Conservation (phyloP, 2,797 vertebrate species). For the Crypturellus tataupa region DNA sequence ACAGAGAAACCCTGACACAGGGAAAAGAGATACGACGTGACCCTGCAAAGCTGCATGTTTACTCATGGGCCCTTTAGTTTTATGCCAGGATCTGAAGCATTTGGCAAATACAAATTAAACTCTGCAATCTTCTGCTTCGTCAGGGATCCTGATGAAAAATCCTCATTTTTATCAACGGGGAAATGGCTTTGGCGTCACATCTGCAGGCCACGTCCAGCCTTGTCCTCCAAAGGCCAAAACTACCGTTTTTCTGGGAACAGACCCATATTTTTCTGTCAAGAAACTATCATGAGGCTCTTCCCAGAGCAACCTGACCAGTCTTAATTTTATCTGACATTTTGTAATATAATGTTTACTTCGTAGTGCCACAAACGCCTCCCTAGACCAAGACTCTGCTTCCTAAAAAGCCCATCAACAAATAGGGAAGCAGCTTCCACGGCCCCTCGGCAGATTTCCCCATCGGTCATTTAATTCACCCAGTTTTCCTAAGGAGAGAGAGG, state of each 20-base stretch:
- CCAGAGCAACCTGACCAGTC: neutral
- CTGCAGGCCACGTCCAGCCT: neutral
- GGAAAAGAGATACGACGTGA: neutral
- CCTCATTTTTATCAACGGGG: neutral
- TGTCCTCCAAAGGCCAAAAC: neutral
- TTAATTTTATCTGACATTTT: neutral
- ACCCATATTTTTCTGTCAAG: neutral
- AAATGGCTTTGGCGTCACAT: neutral
- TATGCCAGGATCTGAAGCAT: constrained; percentile 11
- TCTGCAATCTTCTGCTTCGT: neutral
- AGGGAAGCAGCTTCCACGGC: neutral
- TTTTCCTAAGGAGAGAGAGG: neutral
- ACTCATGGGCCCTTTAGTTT: neutral
- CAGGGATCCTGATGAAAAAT: too few relatives aligned
- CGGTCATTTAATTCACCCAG: neutral
- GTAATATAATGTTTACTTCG: neutral
- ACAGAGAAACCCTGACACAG: neutral
- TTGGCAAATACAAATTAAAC: constrained; percentile 49
- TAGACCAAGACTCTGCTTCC: neutral
- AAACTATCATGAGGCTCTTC: neutral
- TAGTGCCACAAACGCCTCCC: neutral
- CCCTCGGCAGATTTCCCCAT: neutral
- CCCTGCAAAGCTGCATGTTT: neutral
- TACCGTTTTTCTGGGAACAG: rapidly evolving
- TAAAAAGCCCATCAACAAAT: neutral